Conservation (phyloP, 2,888 invertebrate genomes). For the Nebria salina region DNA sequence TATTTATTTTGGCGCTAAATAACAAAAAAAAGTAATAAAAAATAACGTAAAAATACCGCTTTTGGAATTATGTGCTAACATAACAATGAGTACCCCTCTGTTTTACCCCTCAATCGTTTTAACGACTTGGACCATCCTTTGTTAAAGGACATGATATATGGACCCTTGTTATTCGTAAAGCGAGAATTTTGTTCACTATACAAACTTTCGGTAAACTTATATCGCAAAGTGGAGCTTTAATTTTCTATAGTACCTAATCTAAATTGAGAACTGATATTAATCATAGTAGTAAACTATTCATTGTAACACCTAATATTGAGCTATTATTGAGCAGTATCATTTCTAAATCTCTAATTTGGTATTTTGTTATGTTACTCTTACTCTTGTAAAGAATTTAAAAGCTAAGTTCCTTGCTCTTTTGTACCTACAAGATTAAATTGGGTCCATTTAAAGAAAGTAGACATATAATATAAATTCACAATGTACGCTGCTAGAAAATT, state of each 20-base stretch:
- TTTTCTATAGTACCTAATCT: not conserved
- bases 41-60: slow-evolving; percentile 30
- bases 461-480: too few species aligned
- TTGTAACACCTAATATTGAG: not conserved
- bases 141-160: slow-evolving; percentile 35
- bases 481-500: too few species aligned
- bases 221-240: not conserved
- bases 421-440: too few species aligned
- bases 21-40: slow-evolving; percentile 26
- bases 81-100: slow-evolving; percentile 25
- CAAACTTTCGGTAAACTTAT: not conserved
- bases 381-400: too few species aligned
- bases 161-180: slow-evolving; percentile 27
- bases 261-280: not conserved
- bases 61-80: slow-evolving; percentile 27
- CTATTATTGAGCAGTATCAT: too few species aligned
- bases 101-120: not conserved
- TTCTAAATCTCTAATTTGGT: too few species aligned
- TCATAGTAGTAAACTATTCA: not conserved
- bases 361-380: too few species aligned
- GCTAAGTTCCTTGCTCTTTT: too few species aligned
- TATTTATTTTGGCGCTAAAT: slow-evolving; percentile 36
- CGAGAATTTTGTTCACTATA: not conserved
- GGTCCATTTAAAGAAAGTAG: too few species aligned
- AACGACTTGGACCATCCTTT: slow-evolving; percentile 18